These are phyloP conservation scores for Xanthorhoe spadicearia DNA, from an alignment of 2,888 invertebrate genomes.

Conservation along the genomic window DNA sequence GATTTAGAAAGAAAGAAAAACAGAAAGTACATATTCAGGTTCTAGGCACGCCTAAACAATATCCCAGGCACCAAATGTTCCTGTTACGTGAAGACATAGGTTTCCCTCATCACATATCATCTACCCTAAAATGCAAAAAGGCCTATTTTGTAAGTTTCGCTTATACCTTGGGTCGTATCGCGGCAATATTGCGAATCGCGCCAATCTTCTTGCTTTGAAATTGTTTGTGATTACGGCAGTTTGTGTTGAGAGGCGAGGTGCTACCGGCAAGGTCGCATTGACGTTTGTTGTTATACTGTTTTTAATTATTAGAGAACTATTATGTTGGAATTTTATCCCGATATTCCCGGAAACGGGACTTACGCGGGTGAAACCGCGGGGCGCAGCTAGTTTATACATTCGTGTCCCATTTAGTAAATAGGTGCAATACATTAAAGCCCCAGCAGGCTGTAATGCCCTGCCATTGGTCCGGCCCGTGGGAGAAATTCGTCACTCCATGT, in stretches of 20 bases:
- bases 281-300: constrained; percentile 14
- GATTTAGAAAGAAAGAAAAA: no score
- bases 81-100: no score
- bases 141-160: background rate
- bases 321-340: constrained; percentile 9
- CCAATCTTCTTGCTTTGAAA: constrained; percentile 69
- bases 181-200: constrained; percentile 66
- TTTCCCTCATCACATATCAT: no score
- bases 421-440: constrained; percentile 34
- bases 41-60: no score
- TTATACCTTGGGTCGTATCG: constrained; percentile 35
- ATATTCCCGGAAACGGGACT: no score
- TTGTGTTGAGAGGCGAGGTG: constrained; percentile 62
- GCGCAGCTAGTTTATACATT: constrained; percentile 20
- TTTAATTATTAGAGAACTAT: constrained; percentile 11
- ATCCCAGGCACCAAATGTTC: no score
- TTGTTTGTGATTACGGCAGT: constrained; percentile 75
- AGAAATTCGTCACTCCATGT: constrained; percentile 52
- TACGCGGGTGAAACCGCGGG: no score
- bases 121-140: background rate
- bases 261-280: constrained; percentile 53
- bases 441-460: constrained; percentile 26
- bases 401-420: constrained; percentile 28
- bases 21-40: no score
- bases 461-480: constrained; percentile 44